Evolutionary conservation across 2,888 invertebrate species (phyloP), one percentile per base, ranked within the genome.

Genomic region (Aplocera efformata): DNA sequence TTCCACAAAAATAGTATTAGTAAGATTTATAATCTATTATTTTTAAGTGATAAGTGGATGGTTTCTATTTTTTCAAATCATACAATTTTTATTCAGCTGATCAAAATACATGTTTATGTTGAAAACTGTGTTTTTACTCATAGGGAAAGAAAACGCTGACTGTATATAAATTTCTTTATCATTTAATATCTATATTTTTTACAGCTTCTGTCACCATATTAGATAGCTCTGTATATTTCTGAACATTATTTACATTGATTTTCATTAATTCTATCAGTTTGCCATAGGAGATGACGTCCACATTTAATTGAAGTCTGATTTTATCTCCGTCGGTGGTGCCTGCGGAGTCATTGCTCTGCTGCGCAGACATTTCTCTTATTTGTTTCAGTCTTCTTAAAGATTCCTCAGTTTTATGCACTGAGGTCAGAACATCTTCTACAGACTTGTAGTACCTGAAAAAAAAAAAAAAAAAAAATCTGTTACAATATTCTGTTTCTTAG

Each of bases 361-460:
- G 72, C 43, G 75, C 64, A 30, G 71, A 66, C 66, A 89, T 90
- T 43, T 94, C 94, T 49, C 95, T 90, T 10, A 94, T 93, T 77
- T 94, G 94, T 79, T 97, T 98, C 68, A 99, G 88, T 59, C 97
- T 91, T 67, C 96, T 92, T 52, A 99, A 82, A 39, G 98, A 98
- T 71, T 98, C 98, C 72, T 98, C 98, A 57, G 98, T 98, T 84
- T 95, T 97, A 73, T 96, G 95, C 6, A 98, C 98, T 1, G 98
- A 97, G 29, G 94, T 95, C 48, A 99, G 83, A 1, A 98, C 97
- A 78, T 98, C 97, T 61, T 92, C 91, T 8, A 97, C 96, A 45
- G 94, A 91, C 58, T 88, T 90, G 65, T 90, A 91, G 78, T 95
- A 95, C 60, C 91, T 91, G 67, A 21, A 63, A 63, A n/a, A 37